These are phyloP conservation scores for Sebastes umbrosus DNA, from an alignment of 2,797 vertebrate species.

Conservation along the genomic window DNA sequence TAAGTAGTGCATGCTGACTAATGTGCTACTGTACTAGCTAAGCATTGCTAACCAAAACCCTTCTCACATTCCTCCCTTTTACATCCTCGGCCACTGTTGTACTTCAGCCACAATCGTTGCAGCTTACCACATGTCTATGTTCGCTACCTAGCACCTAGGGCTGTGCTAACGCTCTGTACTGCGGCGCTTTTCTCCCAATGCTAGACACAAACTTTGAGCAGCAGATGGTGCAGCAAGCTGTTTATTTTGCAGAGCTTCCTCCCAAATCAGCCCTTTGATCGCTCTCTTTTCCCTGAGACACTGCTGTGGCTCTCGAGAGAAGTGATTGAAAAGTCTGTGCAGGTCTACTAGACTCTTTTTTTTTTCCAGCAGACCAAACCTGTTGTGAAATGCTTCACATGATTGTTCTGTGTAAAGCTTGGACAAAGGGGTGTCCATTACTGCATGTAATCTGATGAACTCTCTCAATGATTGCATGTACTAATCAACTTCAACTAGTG, in stretches of 20 bases:
- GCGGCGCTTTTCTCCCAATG: slow-evolving; percentile 25
- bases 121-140: slow-evolving; percentile 22
- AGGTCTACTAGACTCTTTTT: neutral
- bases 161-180: slow-evolving; percentile 3
- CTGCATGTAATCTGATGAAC: slow-evolving; percentile 43
- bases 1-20: slow-evolving; percentile 70
- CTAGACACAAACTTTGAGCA: slow-evolving; percentile 49
- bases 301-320: slow-evolving; percentile 17
- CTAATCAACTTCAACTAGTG: slow-evolving; percentile 21
- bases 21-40: slow-evolving; percentile 63
- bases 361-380: slow-evolving; percentile 11
- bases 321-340: slow-evolving; percentile 18
- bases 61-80: slow-evolving; percentile 65
- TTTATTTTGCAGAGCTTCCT: slow-evolving; percentile 38
- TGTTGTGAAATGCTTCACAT: neutral
- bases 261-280: slow-evolving; percentile 8
- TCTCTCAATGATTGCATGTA: slow-evolving; percentile 29
- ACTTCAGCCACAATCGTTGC: slow-evolving; percentile 10
- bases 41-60: slow-evolving; percentile 50
- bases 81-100: slow-evolving; percentile 35
- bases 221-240: slow-evolving; percentile 57
- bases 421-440: slow-evolving; percentile 4
- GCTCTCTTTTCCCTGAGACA: slow-evolving; percentile 10
- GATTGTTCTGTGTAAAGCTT: neutral
- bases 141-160: slow-evolving; percentile 3